phyloP scores from a whole-genome alignment of 2,113 vertebrate genomes.

The Tautogolabrus adspersus region DNA sequence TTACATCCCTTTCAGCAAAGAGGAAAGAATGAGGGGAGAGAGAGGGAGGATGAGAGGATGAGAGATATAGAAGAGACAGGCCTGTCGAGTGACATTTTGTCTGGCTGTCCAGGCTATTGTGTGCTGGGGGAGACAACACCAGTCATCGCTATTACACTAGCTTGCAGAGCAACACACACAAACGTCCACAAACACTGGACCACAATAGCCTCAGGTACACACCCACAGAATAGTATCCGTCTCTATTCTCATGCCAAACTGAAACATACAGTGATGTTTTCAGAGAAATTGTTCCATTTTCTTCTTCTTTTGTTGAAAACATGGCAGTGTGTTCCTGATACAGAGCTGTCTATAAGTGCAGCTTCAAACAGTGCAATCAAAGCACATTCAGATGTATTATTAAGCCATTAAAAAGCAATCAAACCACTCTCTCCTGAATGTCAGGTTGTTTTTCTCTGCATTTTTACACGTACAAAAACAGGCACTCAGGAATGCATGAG shows the following conservation, averaged over 20 bases:
- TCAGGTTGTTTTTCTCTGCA: constrained; percentile 45
- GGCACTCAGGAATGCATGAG: constrained; percentile 29
- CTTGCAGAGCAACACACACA: constrained; percentile 33
- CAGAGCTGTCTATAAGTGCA: neutral
- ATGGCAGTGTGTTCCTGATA: neutral
- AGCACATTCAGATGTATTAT: constrained; percentile 9
- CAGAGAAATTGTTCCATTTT: neutral
- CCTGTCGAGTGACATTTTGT: constrained; percentile 70
- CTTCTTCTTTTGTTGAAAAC: neutral
- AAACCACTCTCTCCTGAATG: constrained; percentile 7
- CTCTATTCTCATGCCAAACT: constrained; percentile 23
- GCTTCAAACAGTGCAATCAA: constrained; percentile 5
- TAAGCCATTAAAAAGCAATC: constrained; percentile 17
- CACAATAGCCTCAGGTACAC: constrained; percentile 45
- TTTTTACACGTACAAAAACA: constrained; percentile 34
- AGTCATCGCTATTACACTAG: constrained; percentile 54
- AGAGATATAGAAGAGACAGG: constrained; percentile 44
- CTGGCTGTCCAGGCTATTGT: constrained; percentile 57
- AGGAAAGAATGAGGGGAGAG: constrained; percentile 15
- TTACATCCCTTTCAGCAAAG: constrained; percentile 58
- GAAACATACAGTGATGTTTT: constrained; percentile 41
- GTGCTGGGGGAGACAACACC: constrained; percentile 59
- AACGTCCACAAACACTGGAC: constrained; percentile 1
- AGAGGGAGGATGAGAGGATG: neutral
- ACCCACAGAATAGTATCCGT: constrained; percentile 24